These are phyloP conservation scores for Antechinus flavipes DNA, from an alignment of 2,113 vertebrate genomes.

Conservation along the genomic window DNA sequence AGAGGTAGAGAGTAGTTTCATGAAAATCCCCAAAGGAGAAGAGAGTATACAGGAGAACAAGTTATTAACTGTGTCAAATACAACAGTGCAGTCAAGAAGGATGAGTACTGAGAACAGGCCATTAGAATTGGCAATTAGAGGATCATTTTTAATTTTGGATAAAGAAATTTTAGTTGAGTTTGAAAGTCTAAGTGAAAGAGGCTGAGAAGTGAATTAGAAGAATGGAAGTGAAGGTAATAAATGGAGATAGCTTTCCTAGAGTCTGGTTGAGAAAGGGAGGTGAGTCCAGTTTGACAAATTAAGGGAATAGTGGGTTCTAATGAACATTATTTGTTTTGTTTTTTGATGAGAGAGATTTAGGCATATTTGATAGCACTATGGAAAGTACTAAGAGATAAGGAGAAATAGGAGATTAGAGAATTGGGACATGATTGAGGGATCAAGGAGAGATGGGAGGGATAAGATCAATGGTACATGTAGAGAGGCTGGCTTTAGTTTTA, in stretches of 20 bases:
- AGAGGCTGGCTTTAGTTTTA: too few species aligned
- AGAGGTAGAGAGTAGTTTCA: not conserved
- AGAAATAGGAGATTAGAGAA: too few species aligned
- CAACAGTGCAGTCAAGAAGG: not conserved
- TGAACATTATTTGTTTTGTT: not conserved
- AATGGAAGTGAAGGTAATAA: not conserved
- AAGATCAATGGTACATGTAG: too few species aligned
- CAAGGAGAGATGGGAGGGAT: too few species aligned
- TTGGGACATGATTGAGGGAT: too few species aligned
- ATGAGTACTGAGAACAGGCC: not conserved
- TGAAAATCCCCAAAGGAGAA: not conserved
- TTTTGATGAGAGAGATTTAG: not conserved
- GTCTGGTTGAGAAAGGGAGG: not conserved
- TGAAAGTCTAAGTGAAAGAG: not conserved
- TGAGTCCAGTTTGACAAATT: not conserved
- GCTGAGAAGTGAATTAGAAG: not conserved
- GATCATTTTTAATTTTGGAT: not conserved
- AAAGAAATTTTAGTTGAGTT: not conserved
- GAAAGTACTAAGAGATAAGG: too few species aligned
- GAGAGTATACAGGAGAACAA: not conserved
- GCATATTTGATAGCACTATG: too few species aligned
- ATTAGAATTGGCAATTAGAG: not conserved
- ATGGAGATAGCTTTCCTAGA: not conserved
- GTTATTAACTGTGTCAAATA: not conserved
- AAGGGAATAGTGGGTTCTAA: not conserved